Evolutionary conservation across 2,888 invertebrate species (phyloP), one percentile per base, ranked within the genome.

Genomic region (Meta bourneti): DNA sequence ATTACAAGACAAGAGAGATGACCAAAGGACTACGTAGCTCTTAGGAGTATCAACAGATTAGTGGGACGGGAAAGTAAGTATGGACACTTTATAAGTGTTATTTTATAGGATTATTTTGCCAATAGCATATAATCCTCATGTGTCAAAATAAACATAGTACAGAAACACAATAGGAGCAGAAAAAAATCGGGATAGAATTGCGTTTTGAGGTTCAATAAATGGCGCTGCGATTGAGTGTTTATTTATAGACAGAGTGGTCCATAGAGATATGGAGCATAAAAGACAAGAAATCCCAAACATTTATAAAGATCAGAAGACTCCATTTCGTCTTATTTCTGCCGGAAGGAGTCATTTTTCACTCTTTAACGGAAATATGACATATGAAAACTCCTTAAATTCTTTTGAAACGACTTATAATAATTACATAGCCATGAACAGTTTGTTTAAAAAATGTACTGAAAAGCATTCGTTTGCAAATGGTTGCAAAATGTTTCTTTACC

Each of bases 51-150:
- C 34, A 20, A 49, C 19, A 83, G 52, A 19, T 83, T 52, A 83
- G 52, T 61, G 7, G 34, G 34, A 34, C 34, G 34, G 34, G 61
- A 61, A 13, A 51, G 51, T 7, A 78, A 79, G 54, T 52, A 54
- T 49, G 54, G 54, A 69, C 49, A 61, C 20, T 54, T 74, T 19
- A 54, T 34, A 88, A 81, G 74, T 81, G 88, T 88, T 88, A 61
- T 88, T 81, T 16, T 52, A 88, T 20, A 20, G 75, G 81, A 81
- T 88, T 81, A 88, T 81, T 61, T 61, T 81, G n/a, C 81, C 19
- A 81, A 61, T 79, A 71, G 52, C 34, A n/a, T 34, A 87, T 71
- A 87, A 87, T 87, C 79, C 52, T 13, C 61, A 80, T 61, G 61
- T 88, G 74, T 81, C 74, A 34, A 74, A 88, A 78, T 70, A 79